Percentiles rank a stretch among this genome's conserved stretches.
Conservation (phyloP, 1,140 invertebrate species). For the Drosophila lacertosa region DNA sequence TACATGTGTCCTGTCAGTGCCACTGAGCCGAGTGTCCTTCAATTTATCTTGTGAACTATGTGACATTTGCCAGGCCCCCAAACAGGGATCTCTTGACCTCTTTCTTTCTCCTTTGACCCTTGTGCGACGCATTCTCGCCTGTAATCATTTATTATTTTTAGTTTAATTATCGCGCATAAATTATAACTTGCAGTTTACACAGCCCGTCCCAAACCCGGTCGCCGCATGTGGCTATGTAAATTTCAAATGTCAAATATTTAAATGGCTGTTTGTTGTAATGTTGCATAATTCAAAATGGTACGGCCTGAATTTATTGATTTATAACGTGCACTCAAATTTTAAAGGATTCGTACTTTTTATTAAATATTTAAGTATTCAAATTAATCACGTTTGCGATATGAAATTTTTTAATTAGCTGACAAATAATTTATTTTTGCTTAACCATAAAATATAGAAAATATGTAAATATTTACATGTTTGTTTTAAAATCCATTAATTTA, state of each 20-base stretch:
- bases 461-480: too few relatives aligned
- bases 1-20: slow-evolving; percentile 34
- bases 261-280: neutral
- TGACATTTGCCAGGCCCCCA: neutral
- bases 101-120: slow-evolving; percentile 19
- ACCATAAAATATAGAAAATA: too few relatives aligned
- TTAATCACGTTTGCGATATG: neutral
- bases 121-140: slow-evolving; percentile 18
- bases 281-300: slow-evolving; percentile 20
- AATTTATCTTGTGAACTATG: slow-evolving; percentile 44
- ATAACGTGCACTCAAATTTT: neutral
- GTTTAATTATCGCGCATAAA: slow-evolving; percentile 53
- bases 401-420: too few relatives aligned
- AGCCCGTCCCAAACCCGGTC: neutral
- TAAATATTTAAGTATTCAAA: neutral
- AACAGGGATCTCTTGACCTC: too few relatives aligned
- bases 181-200: slow-evolving; percentile 33
- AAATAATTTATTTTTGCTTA: too few relatives aligned
- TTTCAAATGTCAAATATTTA: slow-evolving; percentile 30
- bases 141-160: slow-evolving; percentile 54
- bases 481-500: too few relatives aligned
- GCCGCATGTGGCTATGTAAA: slow-evolving; percentile 20
- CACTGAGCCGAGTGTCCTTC: slow-evolving; percentile 31
- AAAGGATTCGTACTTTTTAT: neutral
- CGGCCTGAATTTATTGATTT: slow-evolving; percentile 14